Conservation (phyloP, 1,140 invertebrate species). For the Pseudomyrmex cubaensis region DNA sequence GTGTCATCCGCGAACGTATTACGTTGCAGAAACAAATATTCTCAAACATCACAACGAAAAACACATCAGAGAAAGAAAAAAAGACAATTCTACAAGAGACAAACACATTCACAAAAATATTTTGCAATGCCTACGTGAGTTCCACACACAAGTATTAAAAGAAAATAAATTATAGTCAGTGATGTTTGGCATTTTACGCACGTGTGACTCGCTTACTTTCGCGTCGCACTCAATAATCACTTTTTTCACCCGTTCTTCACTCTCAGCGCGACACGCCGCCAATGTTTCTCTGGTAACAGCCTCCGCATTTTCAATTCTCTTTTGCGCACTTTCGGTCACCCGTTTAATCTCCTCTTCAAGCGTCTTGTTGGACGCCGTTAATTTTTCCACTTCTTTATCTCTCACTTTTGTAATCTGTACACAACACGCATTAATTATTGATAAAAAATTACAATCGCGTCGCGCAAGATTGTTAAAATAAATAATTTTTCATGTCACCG, state of each 20-base stretch:
- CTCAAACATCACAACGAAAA: conserved; percentile 62
- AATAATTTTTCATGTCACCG: background rate
- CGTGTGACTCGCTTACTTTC: conserved; percentile 73
- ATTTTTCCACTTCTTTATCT: conserved; percentile 77
- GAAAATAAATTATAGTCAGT: conserved; percentile 46
- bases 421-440: conserved; percentile 29
- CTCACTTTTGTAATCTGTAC: conserved; percentile 70
- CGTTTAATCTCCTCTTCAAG: conserved; percentile 77
- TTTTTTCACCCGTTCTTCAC: conserved; percentile 78
- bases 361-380: conserved; percentile 72
- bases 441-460: background rate
- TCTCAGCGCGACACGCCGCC: conserved; percentile 79
- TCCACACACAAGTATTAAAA: conserved; percentile 5
- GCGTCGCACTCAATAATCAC: conserved; percentile 78
- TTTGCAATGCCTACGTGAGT: background rate
- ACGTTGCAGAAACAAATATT: conserved; percentile 11
- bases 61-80: conserved; percentile 9
- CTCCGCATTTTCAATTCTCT: conserved; percentile 80
- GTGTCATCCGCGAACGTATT: background rate
- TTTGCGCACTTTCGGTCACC: conserved; percentile 76
- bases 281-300: conserved; percentile 79
- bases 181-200: conserved; percentile 65
- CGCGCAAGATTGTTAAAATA: background rate
- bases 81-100: background rate
- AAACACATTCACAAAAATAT: background rate